These are phyloP conservation scores for Argopecten irradians DNA, from an alignment of 1,140 invertebrate genomes.

Conservation along the genomic window DNA sequence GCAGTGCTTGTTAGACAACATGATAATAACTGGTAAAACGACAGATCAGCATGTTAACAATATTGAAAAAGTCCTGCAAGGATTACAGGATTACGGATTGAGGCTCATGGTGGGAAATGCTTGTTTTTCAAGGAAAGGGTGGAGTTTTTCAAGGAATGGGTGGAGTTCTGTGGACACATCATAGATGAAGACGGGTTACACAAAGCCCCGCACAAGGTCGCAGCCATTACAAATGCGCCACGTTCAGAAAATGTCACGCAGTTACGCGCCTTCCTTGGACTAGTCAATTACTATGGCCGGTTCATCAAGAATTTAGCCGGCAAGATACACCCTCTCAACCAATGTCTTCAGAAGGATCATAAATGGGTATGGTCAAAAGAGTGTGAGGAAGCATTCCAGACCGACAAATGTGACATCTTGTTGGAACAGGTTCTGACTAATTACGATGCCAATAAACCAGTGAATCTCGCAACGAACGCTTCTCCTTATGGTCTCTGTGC, in stretches of 20 bases:
- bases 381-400: slow-evolving; percentile 48
- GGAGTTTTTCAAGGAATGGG: slow-evolving; percentile 43
- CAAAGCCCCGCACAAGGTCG: slow-evolving; percentile 39
- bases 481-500: slow-evolving; percentile 77
- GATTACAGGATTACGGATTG: slow-evolving; percentile 37
- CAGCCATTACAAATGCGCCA: slow-evolving; percentile 42
- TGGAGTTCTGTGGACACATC: slow-evolving; percentile 48
- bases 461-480: slow-evolving; percentile 77
- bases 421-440: slow-evolving; percentile 58
- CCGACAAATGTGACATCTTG: slow-evolving; percentile 38
- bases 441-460: slow-evolving; percentile 61
- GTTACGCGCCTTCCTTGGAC: slow-evolving; percentile 45
- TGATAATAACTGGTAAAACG: slow-evolving; percentile 43
- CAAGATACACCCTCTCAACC: slow-evolving; percentile 27
- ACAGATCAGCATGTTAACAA: slow-evolving; percentile 46
- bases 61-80: slow-evolving; percentile 51
- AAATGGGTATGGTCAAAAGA: slow-evolving; percentile 45
- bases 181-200: slow-evolving; percentile 46
- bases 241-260: slow-evolving; percentile 42
- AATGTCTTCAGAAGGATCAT: slow-evolving; percentile 39
- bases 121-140: slow-evolving; percentile 44
- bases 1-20: slow-evolving; percentile 48
- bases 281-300: slow-evolving; percentile 51
- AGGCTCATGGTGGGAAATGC: slow-evolving; percentile 46
- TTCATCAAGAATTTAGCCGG: slow-evolving; percentile 44